phyloP scores from a whole-genome alignment of 2,113 vertebrate genomes.

The Hystrix cristata region DNA sequence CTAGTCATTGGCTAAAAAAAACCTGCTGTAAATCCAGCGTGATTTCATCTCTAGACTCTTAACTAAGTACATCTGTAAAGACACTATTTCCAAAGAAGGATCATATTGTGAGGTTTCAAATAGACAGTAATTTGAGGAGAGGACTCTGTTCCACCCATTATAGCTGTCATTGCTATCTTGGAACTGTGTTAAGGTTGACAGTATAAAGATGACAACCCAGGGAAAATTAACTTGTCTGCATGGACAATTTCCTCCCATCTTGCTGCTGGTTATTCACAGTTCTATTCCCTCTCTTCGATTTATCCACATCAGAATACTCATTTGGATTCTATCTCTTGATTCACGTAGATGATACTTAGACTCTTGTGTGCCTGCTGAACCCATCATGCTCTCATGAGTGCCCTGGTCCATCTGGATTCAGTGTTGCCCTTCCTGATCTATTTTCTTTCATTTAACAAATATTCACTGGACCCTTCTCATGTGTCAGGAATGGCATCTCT shows the following conservation, averaged over 20 bases:
- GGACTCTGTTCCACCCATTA: neutral
- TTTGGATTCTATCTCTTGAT: neutral
- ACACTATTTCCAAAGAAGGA: neutral
- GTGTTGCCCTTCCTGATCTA: neutral
- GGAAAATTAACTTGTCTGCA: neutral
- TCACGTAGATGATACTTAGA: neutral
- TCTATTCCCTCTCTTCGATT: neutral
- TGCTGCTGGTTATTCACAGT: slow-evolving; percentile 25
- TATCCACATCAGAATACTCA: neutral
- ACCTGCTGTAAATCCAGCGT: neutral
- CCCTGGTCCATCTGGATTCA: neutral
- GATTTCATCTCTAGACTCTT: neutral
- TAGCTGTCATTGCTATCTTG: neutral
- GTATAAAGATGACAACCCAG: neutral
- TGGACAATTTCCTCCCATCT: neutral
- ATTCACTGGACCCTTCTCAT: neutral
- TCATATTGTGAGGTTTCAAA: neutral
- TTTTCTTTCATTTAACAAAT: neutral
- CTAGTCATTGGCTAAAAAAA: neutral
- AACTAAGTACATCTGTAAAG: neutral
- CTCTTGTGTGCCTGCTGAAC: neutral
- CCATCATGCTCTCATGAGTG: neutral
- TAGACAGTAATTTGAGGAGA: neutral
- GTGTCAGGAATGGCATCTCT: neutral
- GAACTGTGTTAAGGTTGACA: neutral